Evolutionary conservation across 2,797 vertebrate genomes (phyloP).

Genomic region (Graptemys geographica): DNA sequence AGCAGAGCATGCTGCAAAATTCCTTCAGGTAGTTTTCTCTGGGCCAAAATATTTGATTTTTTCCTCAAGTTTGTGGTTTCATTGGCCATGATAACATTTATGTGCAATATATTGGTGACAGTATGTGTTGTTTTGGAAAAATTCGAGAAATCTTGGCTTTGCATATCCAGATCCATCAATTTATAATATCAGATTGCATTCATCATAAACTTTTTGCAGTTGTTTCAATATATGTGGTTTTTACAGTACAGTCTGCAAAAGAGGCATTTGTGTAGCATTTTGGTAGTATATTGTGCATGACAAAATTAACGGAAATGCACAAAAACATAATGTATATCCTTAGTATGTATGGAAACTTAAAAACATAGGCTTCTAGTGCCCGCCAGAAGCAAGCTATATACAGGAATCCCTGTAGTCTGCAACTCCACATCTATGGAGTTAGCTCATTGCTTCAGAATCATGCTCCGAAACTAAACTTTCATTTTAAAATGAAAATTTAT

Average conservation of each 20-base stretch:
- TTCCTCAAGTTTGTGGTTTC: neutral
- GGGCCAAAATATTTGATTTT: constrained; percentile 7
- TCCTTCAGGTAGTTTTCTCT: constrained; percentile 84
- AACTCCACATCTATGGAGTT: neutral
- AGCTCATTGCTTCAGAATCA: neutral
- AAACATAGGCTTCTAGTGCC: neutral
- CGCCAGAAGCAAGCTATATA: neutral
- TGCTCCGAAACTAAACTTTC: neutral
- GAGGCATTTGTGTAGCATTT: neutral
- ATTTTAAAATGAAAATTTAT: neutral
- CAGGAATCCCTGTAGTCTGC: neutral
- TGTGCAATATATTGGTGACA: neutral
- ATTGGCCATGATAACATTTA: neutral
- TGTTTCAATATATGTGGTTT: neutral
- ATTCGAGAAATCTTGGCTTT: neutral
- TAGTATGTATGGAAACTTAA: neutral
- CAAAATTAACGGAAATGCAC: neutral
- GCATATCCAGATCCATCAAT: neutral
- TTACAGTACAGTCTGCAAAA: neutral
- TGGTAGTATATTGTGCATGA: neutral
- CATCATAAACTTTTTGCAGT: neutral
- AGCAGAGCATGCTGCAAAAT: constrained; percentile 76
- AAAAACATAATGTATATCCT: neutral
- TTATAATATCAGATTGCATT: neutral
- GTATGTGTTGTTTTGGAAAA: constrained; percentile 3